phyloP scores from a whole-genome alignment of 1,140 invertebrate species.

The Bactericera cockerelli region DNA sequence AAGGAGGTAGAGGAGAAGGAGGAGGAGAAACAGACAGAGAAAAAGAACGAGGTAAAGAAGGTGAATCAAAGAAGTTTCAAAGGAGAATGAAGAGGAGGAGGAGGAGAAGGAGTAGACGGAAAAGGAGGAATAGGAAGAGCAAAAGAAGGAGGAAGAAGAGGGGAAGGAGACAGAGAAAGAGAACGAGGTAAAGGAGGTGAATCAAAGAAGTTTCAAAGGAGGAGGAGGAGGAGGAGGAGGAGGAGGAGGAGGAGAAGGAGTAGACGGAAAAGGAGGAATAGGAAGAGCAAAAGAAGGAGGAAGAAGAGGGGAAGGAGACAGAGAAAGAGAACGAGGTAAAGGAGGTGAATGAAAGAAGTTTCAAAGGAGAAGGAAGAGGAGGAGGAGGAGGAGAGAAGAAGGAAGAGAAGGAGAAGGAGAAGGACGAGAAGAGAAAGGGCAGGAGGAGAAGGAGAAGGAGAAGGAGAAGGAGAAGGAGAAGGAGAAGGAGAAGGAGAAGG shows the following conservation, averaged over 20 bases:
- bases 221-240: not conserved
- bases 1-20: too few relatives aligned
- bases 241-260: not conserved
- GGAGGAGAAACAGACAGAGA: too few relatives aligned
- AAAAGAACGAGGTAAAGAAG: too few relatives aligned
- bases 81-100: conserved; percentile 3
- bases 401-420: not conserved
- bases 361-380: conserved; percentile 9
- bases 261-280: not conserved
- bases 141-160: not conserved
- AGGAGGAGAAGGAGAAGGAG: too few relatives aligned
- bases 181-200: not conserved
- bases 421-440: not conserved
- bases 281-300: not conserved
- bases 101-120: not conserved
- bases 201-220: not conserved
- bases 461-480: not conserved
- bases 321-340: too few relatives aligned
- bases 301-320: too few relatives aligned
- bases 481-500: not conserved
- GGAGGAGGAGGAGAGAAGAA: not conserved
- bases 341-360: too few relatives aligned
- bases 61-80: too few relatives aligned
- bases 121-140: not conserved
- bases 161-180: too few relatives aligned